A percentile compares a stretch with the other conserved stretches of the same genome.
Conservation (phyloP, 2,888 invertebrate genomes). For the Gymnocheta viridis region DNA sequence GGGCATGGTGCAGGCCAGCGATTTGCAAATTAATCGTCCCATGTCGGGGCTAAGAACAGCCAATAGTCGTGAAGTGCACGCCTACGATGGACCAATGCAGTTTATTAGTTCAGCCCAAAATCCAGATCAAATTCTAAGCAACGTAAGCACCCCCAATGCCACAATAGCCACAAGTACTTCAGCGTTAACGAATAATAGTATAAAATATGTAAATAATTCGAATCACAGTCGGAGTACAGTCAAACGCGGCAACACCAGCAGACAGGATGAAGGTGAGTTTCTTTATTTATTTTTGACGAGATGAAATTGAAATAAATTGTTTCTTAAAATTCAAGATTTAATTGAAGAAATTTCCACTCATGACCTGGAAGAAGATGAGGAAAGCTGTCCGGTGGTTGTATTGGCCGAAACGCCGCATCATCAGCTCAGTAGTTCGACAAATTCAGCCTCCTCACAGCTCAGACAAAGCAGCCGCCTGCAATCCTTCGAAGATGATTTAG, state of each 20-base stretch:
- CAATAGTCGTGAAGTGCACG: conserved; percentile 81
- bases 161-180: conserved; percentile 71
- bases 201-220: conserved; percentile 56
- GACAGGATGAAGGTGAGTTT: conserved; percentile 59
- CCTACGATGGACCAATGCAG: conserved; percentile 93
- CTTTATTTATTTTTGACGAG: neutral
- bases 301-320: neutral
- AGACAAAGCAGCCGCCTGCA: conserved; percentile 71
- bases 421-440: conserved; percentile 64
- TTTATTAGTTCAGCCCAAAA: conserved; percentile 91
- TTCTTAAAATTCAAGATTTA: conserved; percentile 73
- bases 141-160: conserved; percentile 71
- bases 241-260: conserved; percentile 24
- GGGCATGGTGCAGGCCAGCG: conserved; percentile 94
- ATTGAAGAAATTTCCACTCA: conserved; percentile 81
- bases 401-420: conserved; percentile 67
- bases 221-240: conserved; percentile 41
- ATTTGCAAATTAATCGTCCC: conserved; percentile 87
- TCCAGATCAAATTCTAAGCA: conserved; percentile 87
- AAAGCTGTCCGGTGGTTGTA: conserved; percentile 84
- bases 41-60: conserved; percentile 88
- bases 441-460: conserved; percentile 64
- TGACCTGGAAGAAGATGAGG: conserved; percentile 85
- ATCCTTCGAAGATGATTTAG: conserved; percentile 75
- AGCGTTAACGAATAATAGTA: conserved; percentile 21